Base-by-base conservation (phyloP, 92 coral and sea anemone species). In the Parazoanthus darwini region DNA sequence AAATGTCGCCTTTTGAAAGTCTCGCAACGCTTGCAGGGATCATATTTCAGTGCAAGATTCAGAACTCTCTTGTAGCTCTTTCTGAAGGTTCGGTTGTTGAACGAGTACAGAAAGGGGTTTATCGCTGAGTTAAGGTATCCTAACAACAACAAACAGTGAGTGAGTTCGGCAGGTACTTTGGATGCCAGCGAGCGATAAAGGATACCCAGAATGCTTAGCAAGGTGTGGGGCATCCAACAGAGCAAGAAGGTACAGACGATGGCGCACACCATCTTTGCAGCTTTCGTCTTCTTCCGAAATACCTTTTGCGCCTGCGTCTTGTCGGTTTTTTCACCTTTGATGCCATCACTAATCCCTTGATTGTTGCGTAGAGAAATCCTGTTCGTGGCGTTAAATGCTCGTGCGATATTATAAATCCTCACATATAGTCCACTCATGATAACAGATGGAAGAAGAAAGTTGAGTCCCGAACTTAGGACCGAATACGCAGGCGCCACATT, bases 111-210 rank as follows among this genome's bases (percentile, higher is more conserved):
- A 50, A 93, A 93, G 11, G 98, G 99, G 67, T 97, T 97, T 20
- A 97, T 90, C 33, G 98, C 96, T 14, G 96, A 92, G 85, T 97
- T 97, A 6, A 95, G 89, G 63, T 93, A 97, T 0, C 99, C 99
- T 50, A 97, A 74, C 44, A 94, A 92, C 18, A 95, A 78, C 50
- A 95, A 83, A 4, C 79, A 79, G 3, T 90, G 15, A 33, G 44
- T 79, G 35, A 93, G 74, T 14, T 86, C 92, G 0, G 67, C 14
- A 6, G 98, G 94, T 23, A 94, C 67, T 48, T 74, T 81, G 8
- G 38, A 51, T 0, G 37, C 3, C 26, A 25, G 75, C 18, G 68
- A 37, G 14, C 67, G 85, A 5, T 70, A 71, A 63, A 85, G 42
- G 23, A 82, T 86, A 22, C 81, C 82, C 65, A 87, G 90, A 29